phyloP scores from a whole-genome alignment of 2,113 vertebrate genomes.

The Oreochromis spilurus region DNA sequence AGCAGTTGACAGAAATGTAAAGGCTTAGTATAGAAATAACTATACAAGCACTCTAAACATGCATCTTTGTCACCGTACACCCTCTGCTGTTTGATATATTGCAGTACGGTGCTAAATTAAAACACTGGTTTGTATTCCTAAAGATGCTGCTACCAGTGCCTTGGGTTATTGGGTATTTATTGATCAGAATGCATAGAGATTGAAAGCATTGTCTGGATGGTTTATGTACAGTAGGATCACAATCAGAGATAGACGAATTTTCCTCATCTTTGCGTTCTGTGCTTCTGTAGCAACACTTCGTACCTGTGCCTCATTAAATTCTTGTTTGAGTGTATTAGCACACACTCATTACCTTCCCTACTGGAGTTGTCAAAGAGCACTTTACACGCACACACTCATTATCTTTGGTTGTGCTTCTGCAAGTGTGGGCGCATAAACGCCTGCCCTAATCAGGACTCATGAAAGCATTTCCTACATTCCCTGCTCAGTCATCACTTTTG shows the following conservation, averaged over 20 bases:
- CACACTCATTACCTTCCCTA: slow-evolving; percentile 47
- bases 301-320: slow-evolving; percentile 56
- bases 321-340: slow-evolving; percentile 50
- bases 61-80: not conserved
- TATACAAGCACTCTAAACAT: not conserved
- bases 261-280: not conserved
- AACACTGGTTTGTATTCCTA: not conserved
- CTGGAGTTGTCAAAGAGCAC: slow-evolving; percentile 48
- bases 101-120: not conserved
- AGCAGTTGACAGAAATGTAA: not conserved
- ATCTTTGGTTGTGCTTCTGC: slow-evolving; percentile 3
- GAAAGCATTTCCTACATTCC: slow-evolving; percentile 7
- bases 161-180: slow-evolving; percentile 16
- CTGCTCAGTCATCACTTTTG: slow-evolving; percentile 24
- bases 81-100: not conserved
- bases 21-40: not conserved
- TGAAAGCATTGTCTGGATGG: not conserved
- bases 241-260: not conserved
- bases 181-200: slow-evolving; percentile 1
- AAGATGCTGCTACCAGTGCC: not conserved
- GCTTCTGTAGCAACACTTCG: not conserved
- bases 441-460: slow-evolving; percentile 11
- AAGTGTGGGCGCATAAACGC: not conserved
- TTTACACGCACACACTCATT: slow-evolving; percentile 30
- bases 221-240: not conserved